These are phyloP conservation scores for Peromyscus leucopus DNA, from an alignment of 2,113 vertebrate species.

Conservation along the genomic window DNA sequence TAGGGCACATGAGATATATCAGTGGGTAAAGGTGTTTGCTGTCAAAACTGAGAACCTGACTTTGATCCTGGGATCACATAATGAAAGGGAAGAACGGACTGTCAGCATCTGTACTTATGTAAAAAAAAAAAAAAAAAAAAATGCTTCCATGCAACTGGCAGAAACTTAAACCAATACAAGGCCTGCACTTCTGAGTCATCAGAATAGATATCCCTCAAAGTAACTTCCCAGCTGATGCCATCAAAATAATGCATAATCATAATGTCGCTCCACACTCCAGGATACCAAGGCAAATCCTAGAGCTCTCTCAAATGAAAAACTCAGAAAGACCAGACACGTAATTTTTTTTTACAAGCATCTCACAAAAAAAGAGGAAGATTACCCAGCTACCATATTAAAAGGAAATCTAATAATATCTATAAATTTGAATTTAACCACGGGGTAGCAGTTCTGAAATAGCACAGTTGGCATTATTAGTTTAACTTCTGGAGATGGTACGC, in stretches of 20 bases:
- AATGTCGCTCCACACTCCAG: background rate
- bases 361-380: background rate
- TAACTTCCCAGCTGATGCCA: constrained; percentile 37
- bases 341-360: constrained; percentile 35
- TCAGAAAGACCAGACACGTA: background rate
- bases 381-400: constrained; percentile 13
- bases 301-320: constrained; percentile 6
- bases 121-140: constrained; percentile 1
- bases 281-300: background rate
- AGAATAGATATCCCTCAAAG: constrained; percentile 38
- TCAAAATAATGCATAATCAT: constrained; percentile 62
- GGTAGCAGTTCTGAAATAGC: constrained; percentile 34
- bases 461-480: background rate
- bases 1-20: background rate
- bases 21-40: background rate
- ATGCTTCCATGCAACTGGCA: constrained; percentile 54
- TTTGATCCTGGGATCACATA: background rate
- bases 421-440: constrained; percentile 21
- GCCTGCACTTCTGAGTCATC: background rate
- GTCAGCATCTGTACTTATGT: constrained; percentile 53
- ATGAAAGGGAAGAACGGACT: background rate
- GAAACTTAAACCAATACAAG: constrained; percentile 67
- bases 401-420: constrained; percentile 1
- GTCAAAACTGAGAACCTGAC: background rate
- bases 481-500: background rate